Conservation (phyloP, 2,888 invertebrate genomes). For the Drosophila basisetae region DNA sequence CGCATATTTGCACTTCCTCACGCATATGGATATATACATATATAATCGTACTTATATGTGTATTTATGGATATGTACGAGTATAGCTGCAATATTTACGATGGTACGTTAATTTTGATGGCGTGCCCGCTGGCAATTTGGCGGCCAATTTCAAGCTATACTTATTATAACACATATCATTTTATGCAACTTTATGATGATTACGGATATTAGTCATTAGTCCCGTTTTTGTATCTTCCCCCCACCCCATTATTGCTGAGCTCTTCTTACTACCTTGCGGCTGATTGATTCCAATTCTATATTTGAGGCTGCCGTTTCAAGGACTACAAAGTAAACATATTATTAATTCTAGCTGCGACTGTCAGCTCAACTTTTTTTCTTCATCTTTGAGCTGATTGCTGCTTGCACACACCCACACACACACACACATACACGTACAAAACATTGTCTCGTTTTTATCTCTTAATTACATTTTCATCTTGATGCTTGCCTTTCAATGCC, state of each 20-base stretch:
- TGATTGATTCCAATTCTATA: slow-evolving; percentile 44
- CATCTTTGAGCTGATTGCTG: slow-evolving; percentile 20
- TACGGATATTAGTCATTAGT: slow-evolving; percentile 67
- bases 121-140: slow-evolving; percentile 57
- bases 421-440: neutral
- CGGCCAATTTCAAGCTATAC: slow-evolving; percentile 31
- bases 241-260: slow-evolving; percentile 16
- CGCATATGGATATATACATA: slow-evolving; percentile 6
- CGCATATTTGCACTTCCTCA: slow-evolving; percentile 72
- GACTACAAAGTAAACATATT: slow-evolving; percentile 38
- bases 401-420: neutral
- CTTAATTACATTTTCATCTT: slow-evolving; percentile 76
- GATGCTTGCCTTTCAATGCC: slow-evolving; percentile 48
- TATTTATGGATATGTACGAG: neutral
- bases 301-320: slow-evolving; percentile 6
- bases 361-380: slow-evolving; percentile 17
- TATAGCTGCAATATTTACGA: slow-evolving; percentile 63
- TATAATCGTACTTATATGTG: slow-evolving; percentile 12
- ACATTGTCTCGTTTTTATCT: slow-evolving; percentile 73
- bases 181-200: slow-evolving; percentile 65
- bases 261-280: slow-evolving; percentile 3
- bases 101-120: slow-evolving; percentile 72
- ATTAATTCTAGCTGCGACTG: slow-evolving; percentile 38
- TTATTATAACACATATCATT: slow-evolving; percentile 40
- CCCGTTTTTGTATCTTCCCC: slow-evolving; percentile 34